Base-by-base conservation (phyloP, 2,113 vertebrate species). In the Cisticola juncidis region DNA sequence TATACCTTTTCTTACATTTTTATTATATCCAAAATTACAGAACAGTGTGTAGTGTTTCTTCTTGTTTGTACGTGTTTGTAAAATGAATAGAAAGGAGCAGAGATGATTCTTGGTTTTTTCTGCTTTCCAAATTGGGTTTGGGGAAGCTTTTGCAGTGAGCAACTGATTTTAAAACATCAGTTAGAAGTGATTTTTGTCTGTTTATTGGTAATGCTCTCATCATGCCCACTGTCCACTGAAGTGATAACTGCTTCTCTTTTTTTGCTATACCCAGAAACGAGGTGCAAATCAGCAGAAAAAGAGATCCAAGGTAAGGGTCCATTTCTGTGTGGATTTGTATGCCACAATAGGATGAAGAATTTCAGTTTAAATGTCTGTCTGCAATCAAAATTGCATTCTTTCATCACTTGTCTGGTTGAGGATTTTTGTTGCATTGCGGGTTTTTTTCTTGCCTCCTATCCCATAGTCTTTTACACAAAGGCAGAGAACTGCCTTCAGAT, bases 271-370 rank as follows among this genome's bases (percentile, higher is more conserved):
- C 76, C 94, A 98, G 98, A 98, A 98, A 94, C 97, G 97, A 90
- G 96, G 97, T 66, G 91, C 87, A 38, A 97, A 97, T 95, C 98
- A 98, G 88, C 98, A 98, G 83, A 98, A 97, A 94, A 98, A 98
- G 96, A 98, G 98, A 97, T 97, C 97, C 71, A 98, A 98, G 98
- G 98, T 98, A 98, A 80, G 93, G 14, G 40, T 83, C 40, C 4
- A 9, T 77, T 47, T 90, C 28, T 65, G 31, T 74, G 73, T 80
- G 73, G 50, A 86, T 42, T 29, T 64, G 17, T 45, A 36, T 68
- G 48, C 26, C 8, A 2, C 77, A 82, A 3, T 17, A 23, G 11
- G 42, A 56, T 80, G 22, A 74, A 83, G 50, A 44, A 73, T 60
- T 82, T 28, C 18, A 23, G 6, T 60, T 35, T 31, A 18, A 31